Percentiles rank a stretch among this genome's conserved stretches.
phyloP scores from a whole-genome alignment of 2,113 vertebrate genomes.

The Brachyhypopomus gauderio region DNA sequence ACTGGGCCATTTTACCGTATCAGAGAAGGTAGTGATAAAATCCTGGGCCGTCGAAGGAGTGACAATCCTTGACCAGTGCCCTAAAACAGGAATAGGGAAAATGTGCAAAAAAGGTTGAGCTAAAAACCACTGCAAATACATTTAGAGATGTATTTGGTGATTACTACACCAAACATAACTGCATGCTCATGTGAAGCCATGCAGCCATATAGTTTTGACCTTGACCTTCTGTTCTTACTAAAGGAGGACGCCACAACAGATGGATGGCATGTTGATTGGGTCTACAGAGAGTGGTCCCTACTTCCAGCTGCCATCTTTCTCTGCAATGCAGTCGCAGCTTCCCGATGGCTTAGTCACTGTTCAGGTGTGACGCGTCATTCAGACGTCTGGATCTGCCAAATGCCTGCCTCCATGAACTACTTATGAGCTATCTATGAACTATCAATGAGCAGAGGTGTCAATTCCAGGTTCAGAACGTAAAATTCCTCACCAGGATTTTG shows the following conservation, averaged over 20 bases:
- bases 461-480: no score
- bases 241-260: background rate
- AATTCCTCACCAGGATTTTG: no score
- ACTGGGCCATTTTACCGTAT: no score
- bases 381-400: background rate
- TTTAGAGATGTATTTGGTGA: background rate
- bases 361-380: constrained; percentile 64
- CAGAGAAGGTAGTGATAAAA: no score
- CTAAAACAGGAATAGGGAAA: no score
- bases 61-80: no score
- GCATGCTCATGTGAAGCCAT: no score
- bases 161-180: background rate
- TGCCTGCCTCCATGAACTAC: background rate
- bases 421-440: no score
- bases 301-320: constrained; percentile 60
- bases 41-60: no score
- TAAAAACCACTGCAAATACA: no score
- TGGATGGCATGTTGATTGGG: constrained; percentile 57
- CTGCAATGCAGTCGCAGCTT: constrained; percentile 30
- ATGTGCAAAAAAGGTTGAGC: no score
- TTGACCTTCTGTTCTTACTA: background rate
- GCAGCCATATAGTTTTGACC: background rate
- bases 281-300: constrained; percentile 23
- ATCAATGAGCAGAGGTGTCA: no score
- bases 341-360: constrained; percentile 45